Evolutionary conservation across 1,140 invertebrate genomes (phyloP).

Genomic region (Bicyclus anynana): DNA sequence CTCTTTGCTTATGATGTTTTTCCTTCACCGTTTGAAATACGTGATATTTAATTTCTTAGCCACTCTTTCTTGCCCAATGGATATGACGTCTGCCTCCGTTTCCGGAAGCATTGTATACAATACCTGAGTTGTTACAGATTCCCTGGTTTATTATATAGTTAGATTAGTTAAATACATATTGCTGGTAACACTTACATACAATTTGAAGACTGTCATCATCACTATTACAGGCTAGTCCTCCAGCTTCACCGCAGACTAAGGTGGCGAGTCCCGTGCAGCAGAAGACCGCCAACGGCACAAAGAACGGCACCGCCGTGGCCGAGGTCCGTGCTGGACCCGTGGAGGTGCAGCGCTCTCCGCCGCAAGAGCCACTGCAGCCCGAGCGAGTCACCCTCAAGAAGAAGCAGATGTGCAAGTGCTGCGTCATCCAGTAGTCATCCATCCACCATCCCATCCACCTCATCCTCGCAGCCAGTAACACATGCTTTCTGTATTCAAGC

Average conservation of each 20-base stretch:
- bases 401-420: conserved; percentile 94
- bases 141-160: too few relatives aligned
- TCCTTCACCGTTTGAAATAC: too few relatives aligned
- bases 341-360: conserved; percentile 85
- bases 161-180: too few relatives aligned
- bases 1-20: too few relatives aligned
- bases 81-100: too few relatives aligned
- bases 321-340: conserved; percentile 74
- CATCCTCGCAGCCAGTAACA: conserved; percentile 44
- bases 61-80: too few relatives aligned
- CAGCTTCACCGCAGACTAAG: conserved; percentile 63
- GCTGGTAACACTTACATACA: too few relatives aligned
- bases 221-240: conserved; percentile 48
- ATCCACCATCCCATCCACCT: background rate
- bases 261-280: conserved; percentile 48
- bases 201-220: too few relatives aligned
- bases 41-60: too few relatives aligned
- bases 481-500: conserved; percentile 37
- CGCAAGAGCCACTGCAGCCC: conserved; percentile 86
- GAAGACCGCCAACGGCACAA: conserved; percentile 67
- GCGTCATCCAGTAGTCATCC: conserved; percentile 87
- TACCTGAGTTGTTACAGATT: too few relatives aligned
- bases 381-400: conserved; percentile 93
- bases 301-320: conserved; percentile 59
- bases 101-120: too few relatives aligned